A percentile compares a stretch with the other conserved stretches of the same genome.
These are phyloP conservation scores for Eurois occulta DNA, from an alignment of 2,888 invertebrate genomes.

Conservation along the genomic window DNA sequence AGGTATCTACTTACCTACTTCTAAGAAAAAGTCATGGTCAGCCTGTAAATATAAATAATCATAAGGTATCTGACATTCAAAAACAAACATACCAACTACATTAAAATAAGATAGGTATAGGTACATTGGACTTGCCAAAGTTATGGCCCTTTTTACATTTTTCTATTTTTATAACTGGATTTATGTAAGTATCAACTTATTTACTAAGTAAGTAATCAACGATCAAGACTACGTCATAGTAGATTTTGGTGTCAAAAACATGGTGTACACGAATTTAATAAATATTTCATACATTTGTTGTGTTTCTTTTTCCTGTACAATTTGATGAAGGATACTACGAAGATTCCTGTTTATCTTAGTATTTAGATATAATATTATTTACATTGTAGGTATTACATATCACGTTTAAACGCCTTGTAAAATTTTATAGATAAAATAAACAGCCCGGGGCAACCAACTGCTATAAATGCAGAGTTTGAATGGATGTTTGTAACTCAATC, in stretches of 20 bases:
- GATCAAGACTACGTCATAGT: slow-evolving; percentile 29
- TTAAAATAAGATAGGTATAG: slow-evolving; percentile 7
- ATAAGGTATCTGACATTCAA: neutral
- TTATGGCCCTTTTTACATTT: slow-evolving; percentile 6
- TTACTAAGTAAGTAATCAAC: slow-evolving; percentile 15
- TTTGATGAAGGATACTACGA: neutral
- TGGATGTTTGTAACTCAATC: neutral
- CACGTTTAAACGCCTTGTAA: neutral
- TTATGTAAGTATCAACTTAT: slow-evolving; percentile 18
- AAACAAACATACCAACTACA: neutral
- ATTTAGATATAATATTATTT: neutral
- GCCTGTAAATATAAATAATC: neutral
- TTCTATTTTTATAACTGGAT: slow-evolving; percentile 12
- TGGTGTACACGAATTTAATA: slow-evolving; percentile 54
- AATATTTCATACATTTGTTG: slow-evolving; percentile 51
- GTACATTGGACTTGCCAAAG: neutral
- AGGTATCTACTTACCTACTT: neutral
- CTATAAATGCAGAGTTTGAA: neutral
- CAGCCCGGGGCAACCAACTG: neutral
- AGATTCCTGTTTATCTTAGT: neutral
- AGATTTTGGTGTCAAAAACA: slow-evolving; percentile 36
- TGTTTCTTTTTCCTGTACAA: slow-evolving; percentile 33
- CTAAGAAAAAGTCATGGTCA: neutral
- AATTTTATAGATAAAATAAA: neutral
- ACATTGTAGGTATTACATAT: neutral